Base-by-base conservation (phyloP, 2,113 vertebrate species). In the Neogale vison region DNA sequence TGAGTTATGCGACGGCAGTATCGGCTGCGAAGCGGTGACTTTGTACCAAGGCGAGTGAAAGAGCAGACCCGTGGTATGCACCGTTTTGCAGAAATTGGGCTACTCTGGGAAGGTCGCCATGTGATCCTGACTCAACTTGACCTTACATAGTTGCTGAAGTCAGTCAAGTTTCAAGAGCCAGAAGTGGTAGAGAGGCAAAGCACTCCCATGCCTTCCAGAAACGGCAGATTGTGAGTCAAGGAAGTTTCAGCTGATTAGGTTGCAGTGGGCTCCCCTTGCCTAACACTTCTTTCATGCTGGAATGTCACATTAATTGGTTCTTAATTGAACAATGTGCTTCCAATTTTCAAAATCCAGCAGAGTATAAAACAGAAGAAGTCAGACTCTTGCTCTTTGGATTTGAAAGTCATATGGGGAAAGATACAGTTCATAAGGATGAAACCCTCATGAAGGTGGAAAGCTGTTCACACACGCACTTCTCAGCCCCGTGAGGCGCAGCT, bases 301-400 rank as follows among this genome's bases (percentile, higher is more conserved):
- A 98, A 98, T 96, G 97, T 98, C 98, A 98, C 96, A 97, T 98
- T 98, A 98, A 99, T 98, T 98, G 96, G 92, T 98, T 98, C 98
- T 98, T 98, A 99, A 98, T 97, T 98, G 98, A 98, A 98, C 95
- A 97, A 97, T 97, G 97, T 59, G 0, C 93, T 98, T 98, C 96
- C 92, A 98, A 90, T 99, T 99, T 99, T 98, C 97, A 98, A 97
- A 98, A 98, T 95, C 87, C 96, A 98, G 97, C 95, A 96, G 98
- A 98, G 93, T 97, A 92, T 97, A 98, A 98, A 98, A 98, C 92
- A 74, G 79, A 85, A 97, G 83, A 97, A 95, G 93, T 95, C 89
- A 97, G 86, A 95, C 67, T 86, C 76, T 87, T 93, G 95, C 96
- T 98, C 92, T 96, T 47, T 84, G 97, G 89, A 97, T 97, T 94